phyloP scores from a whole-genome alignment of 2,888 invertebrate genomes.

The Helleia helle region DNA sequence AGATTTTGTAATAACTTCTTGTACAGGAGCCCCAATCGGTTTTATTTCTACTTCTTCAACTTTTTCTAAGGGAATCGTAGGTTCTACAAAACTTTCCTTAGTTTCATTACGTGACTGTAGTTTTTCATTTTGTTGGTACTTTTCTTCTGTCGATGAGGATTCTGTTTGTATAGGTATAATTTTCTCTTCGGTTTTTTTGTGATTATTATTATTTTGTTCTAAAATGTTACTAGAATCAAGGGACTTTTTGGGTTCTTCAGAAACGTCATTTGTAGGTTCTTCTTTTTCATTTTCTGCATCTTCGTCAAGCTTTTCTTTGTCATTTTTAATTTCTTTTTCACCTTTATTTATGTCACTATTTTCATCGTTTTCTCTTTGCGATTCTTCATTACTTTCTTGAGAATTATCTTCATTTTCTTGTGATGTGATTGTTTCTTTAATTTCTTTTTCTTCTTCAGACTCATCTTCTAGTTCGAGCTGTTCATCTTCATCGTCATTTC shows the following conservation, averaged over 20 bases:
- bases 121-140: too few relatives aligned
- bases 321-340: constrained; percentile 24
- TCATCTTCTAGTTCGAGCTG: constrained; percentile 19
- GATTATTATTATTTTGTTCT: constrained; percentile 15
- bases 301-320: constrained; percentile 25
- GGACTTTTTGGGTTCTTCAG: constrained; percentile 23
- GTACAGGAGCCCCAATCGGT: constrained; percentile 44
- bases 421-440: constrained; percentile 15
- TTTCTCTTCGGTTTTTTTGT: constrained; percentile 21
- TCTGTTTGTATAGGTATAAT: constrained; percentile 17
- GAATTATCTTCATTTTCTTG: constrained; percentile 16
- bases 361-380: constrained; percentile 26
- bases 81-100: constrained; percentile 44
- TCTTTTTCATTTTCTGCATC: constrained; percentile 18
- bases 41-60: constrained; percentile 65
- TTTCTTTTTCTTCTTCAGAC: constrained; percentile 17
- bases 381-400: constrained; percentile 17
- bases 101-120: constrained; percentile 18
- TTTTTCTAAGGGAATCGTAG: constrained; percentile 58
- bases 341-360: constrained; percentile 25
- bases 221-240: constrained; percentile 9
- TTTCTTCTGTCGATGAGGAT: constrained; percentile 21
- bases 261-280: constrained; percentile 22
- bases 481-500: constrained; percentile 22
- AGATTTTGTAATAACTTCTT: constrained; percentile 49